A percentile compares a stretch with the other conserved stretches of the same genome.
Conservation (phyloP, 53 echinoderm and acorn worm species). For the Arbacia lixula region DNA sequence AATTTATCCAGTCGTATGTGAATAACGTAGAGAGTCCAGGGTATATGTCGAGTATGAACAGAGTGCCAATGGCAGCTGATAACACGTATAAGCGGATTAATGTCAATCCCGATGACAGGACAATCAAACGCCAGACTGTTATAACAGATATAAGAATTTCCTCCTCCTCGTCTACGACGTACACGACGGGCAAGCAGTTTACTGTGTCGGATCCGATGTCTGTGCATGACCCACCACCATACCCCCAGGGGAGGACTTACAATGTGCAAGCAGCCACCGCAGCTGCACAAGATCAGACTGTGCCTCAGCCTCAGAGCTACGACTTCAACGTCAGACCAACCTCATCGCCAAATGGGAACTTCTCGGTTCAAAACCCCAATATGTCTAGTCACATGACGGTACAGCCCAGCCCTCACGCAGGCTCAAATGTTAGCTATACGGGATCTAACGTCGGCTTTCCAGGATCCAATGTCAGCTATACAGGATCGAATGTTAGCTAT, state of each 20-base stretch:
- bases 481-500: neutral
- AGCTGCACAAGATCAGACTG: constrained; percentile 33
- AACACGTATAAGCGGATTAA: constrained; percentile 6
- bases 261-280: constrained; percentile 56
- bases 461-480: neutral
- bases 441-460: neutral
- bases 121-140: constrained; percentile 29
- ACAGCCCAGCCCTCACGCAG: constrained; percentile 3
- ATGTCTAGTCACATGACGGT: constrained; percentile 13
- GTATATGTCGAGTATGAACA: constrained; percentile 32
- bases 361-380: neutral
- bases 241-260: constrained; percentile 39
- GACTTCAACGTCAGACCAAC: constrained; percentile 8
- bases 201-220: constrained; percentile 20
- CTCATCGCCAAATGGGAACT: constrained; percentile 2
- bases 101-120: constrained; percentile 41
- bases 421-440: constrained; percentile 23
- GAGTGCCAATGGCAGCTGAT: constrained; percentile 48
- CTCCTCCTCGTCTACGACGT: constrained; percentile 24
- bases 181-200: constrained; percentile 13
- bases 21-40: constrained; percentile 36
- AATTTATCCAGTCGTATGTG: constrained; percentile 29
- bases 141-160: constrained; percentile 1
- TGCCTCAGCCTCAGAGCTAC: constrained; percentile 35
- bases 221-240: constrained; percentile 21